Base-by-base conservation (phyloP, 2,113 vertebrate species). In the Xenopus borealis region DNA sequence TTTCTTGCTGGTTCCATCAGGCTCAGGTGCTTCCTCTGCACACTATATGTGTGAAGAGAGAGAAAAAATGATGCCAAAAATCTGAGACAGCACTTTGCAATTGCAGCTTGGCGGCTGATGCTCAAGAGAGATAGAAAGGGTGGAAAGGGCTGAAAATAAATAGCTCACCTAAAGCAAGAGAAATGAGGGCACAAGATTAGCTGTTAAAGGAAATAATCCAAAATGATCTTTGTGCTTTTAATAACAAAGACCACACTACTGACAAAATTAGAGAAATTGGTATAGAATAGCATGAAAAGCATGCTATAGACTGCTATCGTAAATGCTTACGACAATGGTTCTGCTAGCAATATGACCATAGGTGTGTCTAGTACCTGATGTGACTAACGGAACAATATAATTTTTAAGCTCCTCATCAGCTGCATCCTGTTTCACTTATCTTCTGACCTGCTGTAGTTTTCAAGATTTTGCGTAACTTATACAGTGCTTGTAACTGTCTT, bases 1-100 rank as follows among this genome's bases (percentile, higher is more conserved):
- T 14, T 18, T 20, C 16, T 58, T 3, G 20, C n/a, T 33, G 3
- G 0, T 0, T 40, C 45, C 69, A 27, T 59, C 20, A 47, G 53
- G 66, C 45, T 66, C 76, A 66, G 69, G 74, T 77, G 74, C 66
- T 77, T 77, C 59, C 67, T 70, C 30, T 64, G 74, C 74, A 40
- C 66, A 64, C 74, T 10, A 10, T 14, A 33, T 17, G 58, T 13
- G 12, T 40, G 58, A 80, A 33, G 55, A 59, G 73, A 33, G 50
- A 47, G 23, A 18, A 33, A 18, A 23, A 16, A 10, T 4, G 0
- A 18, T 47, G 71, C 58, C 76, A 71, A 72, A 23, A 75, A 71
- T 30, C 27, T 17, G 27, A 82, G 63, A 58, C 69, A 78, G 27
- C 53, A 68, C 70, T 66, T 80, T 74, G 17, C 65, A 55, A 52